phyloP scores from a whole-genome alignment of 2,113 vertebrate genomes.

The Phaethornis superciliosus region DNA sequence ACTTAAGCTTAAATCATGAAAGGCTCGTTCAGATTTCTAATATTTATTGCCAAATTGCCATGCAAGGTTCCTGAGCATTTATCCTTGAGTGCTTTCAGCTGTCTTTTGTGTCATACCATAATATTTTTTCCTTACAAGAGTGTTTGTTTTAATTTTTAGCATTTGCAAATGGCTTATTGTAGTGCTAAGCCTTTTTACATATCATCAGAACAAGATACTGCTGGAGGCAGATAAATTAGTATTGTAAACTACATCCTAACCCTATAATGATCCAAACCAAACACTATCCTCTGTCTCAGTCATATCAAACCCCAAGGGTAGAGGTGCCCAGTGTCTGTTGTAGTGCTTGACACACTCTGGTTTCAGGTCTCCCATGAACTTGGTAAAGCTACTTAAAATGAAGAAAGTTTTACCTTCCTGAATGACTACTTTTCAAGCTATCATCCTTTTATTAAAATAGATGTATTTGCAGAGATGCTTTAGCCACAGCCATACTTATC shows the following conservation, averaged over 20 bases:
- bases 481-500: neutral
- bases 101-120: neutral
- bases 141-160: neutral
- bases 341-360: neutral
- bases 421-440: neutral
- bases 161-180: slow-evolving; percentile 25
- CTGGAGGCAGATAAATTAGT: neutral
- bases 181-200: neutral
- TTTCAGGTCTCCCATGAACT: neutral
- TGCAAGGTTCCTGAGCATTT: neutral
- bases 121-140: neutral
- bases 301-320: neutral
- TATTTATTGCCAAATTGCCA: neutral
- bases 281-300: neutral
- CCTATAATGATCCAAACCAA: neutral
- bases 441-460: neutral
- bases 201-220: neutral
- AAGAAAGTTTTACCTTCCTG: neutral
- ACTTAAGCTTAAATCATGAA: neutral
- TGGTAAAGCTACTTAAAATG: neutral
- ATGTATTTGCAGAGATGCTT: neutral
- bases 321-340: neutral
- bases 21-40: neutral
- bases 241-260: neutral
- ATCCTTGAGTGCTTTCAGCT: neutral